A percentile compares a stretch with the other conserved stretches of the same genome.
These are phyloP conservation scores for Theonella swinhoei DNA, from an alignment of 37 sponge, comb jelly and placozoan genomes.

Conservation along the genomic window DNA sequence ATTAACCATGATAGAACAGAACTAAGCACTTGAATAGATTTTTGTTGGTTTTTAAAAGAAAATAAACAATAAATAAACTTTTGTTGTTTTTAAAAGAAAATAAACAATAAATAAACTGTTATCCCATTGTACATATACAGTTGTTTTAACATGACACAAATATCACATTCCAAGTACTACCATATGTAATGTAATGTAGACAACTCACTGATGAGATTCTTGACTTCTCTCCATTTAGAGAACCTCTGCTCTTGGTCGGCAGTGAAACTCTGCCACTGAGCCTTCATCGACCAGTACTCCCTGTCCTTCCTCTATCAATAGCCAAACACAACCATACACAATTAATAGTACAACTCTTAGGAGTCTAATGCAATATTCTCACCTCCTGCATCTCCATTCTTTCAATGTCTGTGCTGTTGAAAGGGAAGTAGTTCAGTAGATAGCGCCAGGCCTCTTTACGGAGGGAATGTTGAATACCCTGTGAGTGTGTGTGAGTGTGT, in stretches of 20 bases:
- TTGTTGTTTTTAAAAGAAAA: too few relatives aligned
- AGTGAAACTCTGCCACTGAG: conserved; percentile 85
- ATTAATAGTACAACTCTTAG: too few relatives aligned
- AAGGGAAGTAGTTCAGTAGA: conserved; percentile 75
- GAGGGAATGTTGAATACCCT: conserved; percentile 80
- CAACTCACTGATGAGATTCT: conserved; percentile 66
- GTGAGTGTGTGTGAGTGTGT: conserved; percentile 1
- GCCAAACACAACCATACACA: too few relatives aligned
- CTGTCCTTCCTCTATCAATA: conserved; percentile 36
- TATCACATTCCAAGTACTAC: too few relatives aligned
- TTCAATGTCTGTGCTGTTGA: conserved; percentile 68
- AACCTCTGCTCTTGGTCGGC: conserved; percentile 69
- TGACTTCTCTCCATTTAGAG: conserved; percentile 48
- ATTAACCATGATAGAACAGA: too few relatives aligned
- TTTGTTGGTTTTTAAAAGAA: too few relatives aligned
- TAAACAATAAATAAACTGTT: too few relatives aligned
- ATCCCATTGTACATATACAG: too few relatives aligned
- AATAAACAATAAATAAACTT: too few relatives aligned
- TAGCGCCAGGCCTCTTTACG: conserved; percentile 91
- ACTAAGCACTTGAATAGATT: too few relatives aligned
- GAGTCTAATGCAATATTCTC: too few relatives aligned
- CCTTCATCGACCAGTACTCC: conserved; percentile 83
- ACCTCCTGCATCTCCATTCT: conserved; percentile 59
- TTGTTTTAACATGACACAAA: too few relatives aligned
- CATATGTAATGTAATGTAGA: neutral